A percentile compares a stretch with the other conserved stretches of the same genome.
Conservation (phyloP, 2,113 vertebrate species). For the Esox niger region DNA sequence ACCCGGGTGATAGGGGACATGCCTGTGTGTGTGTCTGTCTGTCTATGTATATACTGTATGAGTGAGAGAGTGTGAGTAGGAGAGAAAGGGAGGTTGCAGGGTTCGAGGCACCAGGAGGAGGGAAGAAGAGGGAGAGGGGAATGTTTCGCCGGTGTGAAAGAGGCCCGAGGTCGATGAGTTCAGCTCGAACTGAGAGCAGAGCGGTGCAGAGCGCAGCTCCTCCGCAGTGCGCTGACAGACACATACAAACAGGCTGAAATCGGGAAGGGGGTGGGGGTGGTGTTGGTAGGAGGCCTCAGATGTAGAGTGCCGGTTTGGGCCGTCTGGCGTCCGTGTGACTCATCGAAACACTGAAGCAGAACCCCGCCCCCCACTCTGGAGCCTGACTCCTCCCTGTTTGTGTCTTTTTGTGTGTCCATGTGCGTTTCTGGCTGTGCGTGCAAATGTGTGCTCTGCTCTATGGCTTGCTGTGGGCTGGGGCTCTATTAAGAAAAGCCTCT, state of each 20-base stretch:
- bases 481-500: constrained; percentile 47
- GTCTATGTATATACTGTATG: too few species aligned
- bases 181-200: constrained; percentile 47
- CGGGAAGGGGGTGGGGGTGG: constrained; percentile 9
- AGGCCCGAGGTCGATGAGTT: constrained; percentile 67
- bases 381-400: constrained; percentile 27
- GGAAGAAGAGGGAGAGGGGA: constrained; percentile 31
- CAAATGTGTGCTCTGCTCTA: constrained; percentile 6
- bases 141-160: constrained; percentile 53
- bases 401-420: too few species aligned
- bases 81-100: constrained; percentile 53
- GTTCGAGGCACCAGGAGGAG: constrained; percentile 42
- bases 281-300: constrained; percentile 35
- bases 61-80: constrained; percentile 25
- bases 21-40: constrained; percentile 19
- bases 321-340: constrained; percentile 24
- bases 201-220: constrained; percentile 35
- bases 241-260: constrained; percentile 53
- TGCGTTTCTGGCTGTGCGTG: too few species aligned
- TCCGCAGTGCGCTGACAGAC: constrained; percentile 48
- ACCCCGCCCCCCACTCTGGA: background rate
- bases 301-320: constrained; percentile 22
- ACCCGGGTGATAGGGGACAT: constrained; percentile 16
- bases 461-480: background rate
- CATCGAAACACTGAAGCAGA: constrained; percentile 34